These are phyloP conservation scores for Heliconius charithonia DNA, from an alignment of 2,888 invertebrate species.

Conservation along the genomic window DNA sequence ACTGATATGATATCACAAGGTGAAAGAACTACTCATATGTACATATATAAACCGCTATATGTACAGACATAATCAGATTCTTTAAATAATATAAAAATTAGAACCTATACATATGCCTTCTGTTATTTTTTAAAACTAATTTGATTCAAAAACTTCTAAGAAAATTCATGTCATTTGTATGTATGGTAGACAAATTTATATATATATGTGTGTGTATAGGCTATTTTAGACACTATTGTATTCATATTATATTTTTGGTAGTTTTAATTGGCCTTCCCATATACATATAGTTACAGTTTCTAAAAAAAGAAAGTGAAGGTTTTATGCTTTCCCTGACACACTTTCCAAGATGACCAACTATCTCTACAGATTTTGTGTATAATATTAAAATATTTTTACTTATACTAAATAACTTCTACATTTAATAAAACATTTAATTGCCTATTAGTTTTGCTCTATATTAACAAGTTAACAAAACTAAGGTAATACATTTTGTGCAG, in stretches of 20 bases:
- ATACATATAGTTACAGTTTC: conserved; percentile 37
- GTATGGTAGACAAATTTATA: neutral
- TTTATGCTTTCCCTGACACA: conserved; percentile 44
- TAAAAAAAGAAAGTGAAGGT: conserved; percentile 45
- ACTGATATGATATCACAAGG: conserved; percentile 46
- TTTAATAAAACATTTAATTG: neutral
- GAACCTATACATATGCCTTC: neutral
- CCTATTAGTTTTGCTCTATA: neutral
- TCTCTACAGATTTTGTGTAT: conserved; percentile 5
- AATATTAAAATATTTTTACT: conserved; percentile 2
- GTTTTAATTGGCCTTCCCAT: conserved; percentile 13
- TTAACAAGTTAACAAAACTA: neutral
- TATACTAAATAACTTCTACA: neutral
- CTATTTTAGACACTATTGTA: neutral
- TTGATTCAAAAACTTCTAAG: neutral
- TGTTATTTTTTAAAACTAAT: neutral
- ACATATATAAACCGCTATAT: no score
- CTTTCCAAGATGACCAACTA: conserved; percentile 32
- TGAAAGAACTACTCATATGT: conserved; percentile 25
- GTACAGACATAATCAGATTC: neutral
- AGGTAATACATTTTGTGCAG: no score
- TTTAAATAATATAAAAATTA: neutral
- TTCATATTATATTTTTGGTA: no score
- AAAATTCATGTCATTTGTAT: neutral
- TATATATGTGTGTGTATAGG: conserved; percentile 6